Evolutionary conservation across 1,140 invertebrate genomes (phyloP).

Genomic region (Matsumurasca onukii): DNA sequence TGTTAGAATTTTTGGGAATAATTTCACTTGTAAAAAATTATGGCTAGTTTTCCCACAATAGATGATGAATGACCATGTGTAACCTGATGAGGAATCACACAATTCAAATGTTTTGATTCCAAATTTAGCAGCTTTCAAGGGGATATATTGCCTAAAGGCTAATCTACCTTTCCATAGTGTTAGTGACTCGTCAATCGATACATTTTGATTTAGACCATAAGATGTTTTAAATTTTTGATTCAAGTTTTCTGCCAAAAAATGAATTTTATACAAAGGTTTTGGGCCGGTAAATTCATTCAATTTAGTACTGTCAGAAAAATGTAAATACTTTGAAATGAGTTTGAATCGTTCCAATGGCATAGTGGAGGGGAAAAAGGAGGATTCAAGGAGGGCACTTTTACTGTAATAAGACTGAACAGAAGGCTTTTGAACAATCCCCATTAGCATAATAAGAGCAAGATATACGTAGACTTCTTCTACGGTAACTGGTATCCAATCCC

Average conservation of each 20-base stretch:
- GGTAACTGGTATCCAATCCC: slow-evolving; percentile 16
- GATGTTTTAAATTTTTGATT: slow-evolving; percentile 26
- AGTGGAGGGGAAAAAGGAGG: background rate
- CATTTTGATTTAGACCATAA: slow-evolving; percentile 21
- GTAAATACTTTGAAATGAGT: slow-evolving; percentile 4
- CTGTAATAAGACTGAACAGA: slow-evolving; percentile 11
- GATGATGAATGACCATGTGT: slow-evolving; percentile 24
- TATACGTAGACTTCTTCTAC: slow-evolving; percentile 12
- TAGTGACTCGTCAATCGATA: slow-evolving; percentile 31
- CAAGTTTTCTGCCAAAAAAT: slow-evolving; percentile 3
- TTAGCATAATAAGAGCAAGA: slow-evolving; percentile 11
- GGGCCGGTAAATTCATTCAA: background rate
- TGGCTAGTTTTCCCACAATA: slow-evolving; percentile 15
- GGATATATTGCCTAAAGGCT: slow-evolving; percentile 30
- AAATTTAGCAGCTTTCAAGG: slow-evolving; percentile 25
- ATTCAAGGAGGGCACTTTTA: background rate
- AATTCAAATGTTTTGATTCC: slow-evolving; percentile 34
- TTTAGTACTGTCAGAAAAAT: slow-evolving; percentile 8
- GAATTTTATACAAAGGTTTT: slow-evolving; percentile 21
- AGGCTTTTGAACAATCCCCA: slow-evolving; percentile 18
- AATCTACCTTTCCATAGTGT: slow-evolving; percentile 30
- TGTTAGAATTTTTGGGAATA: background rate
- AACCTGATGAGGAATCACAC: slow-evolving; percentile 32
- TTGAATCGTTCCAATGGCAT: background rate
- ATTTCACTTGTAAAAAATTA: background rate